Evolutionary conservation across 1,140 invertebrate genomes (phyloP), one percentile per base, ranked within the genome.

Genomic region (Drosophila asahinai): DNA sequence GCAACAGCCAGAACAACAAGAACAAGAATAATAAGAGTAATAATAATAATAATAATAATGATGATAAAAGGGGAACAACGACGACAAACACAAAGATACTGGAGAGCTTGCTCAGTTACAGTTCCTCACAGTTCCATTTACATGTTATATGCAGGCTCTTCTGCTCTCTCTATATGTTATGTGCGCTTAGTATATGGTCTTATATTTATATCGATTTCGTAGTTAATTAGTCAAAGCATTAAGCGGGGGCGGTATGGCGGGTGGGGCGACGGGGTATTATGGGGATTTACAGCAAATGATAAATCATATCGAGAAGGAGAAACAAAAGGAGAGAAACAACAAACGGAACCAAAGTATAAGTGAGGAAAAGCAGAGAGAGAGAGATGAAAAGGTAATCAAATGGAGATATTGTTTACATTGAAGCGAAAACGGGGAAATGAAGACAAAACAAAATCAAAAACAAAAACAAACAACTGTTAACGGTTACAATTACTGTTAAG

Each of bases 401-500:
- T 42, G 43, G 49, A 17, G 25, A 58, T 49, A 58, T 42, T 59
- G 65, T 58, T 70, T 58, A 61, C 22, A 72, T 47, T 58, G 2
- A 58, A 54, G 38, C 52, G 47, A 75, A 30, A 55, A 72, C 17
- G 40, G 49, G 36, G 33, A 66, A 66, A 67, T 49, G 42, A 52
- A 77, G 66, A 76, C 33, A 75, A 75, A 70, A 64, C 57, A 54
- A 58, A 79, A 66, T 58, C 74, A 61, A 33, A 71, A 52, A 64
- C 38, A 51, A 42, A 75, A 62, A 60, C 33, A 73, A 65, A 43
- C 19, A 47, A 71, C 52, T 43, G 59, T 75, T 75, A 74, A 68
- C 51, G 36, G 22, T 77, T 77, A 77, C 75, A 77, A 68, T 77
- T 67, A 77, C 74, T 42, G 42, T 77, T 61, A 77, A 67, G 47